These are phyloP conservation scores for Anthonomus grandis DNA, from an alignment of 1,140 invertebrate genomes.

Conservation along the genomic window DNA sequence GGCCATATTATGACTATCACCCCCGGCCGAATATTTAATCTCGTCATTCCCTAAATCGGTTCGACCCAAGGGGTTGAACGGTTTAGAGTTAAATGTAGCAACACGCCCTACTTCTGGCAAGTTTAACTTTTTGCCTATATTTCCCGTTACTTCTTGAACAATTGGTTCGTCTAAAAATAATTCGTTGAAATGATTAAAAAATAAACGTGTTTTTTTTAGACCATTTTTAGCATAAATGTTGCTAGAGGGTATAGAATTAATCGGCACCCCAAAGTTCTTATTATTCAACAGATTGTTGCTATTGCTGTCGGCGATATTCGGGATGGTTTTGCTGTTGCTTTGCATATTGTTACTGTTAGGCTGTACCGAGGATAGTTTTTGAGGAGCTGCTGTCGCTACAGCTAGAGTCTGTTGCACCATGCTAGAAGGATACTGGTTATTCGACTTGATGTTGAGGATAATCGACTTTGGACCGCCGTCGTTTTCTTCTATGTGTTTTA, in stretches of 20 bases:
- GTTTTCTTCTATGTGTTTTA: conserved; percentile 19
- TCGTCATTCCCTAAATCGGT: background rate
- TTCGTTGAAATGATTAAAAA: no score
- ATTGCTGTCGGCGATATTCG: background rate
- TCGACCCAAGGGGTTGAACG: background rate
- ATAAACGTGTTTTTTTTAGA: no score
- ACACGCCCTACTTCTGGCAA: background rate
- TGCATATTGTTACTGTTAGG: background rate
- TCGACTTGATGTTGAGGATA: conserved; percentile 17
- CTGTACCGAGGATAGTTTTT: background rate
- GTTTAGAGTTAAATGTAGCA: background rate
- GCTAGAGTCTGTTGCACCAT: background rate
- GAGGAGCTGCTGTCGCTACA: background rate
- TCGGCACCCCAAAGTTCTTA: conserved; percentile 9
- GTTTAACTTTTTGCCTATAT: no score
- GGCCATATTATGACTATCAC: conserved; percentile 1
- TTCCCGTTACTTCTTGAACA: no score
- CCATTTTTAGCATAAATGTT: background rate
- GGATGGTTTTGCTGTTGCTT: conserved; percentile 5
- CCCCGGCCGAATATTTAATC: no score
- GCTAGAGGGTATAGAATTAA: conserved; percentile 6
- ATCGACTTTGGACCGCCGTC: conserved; percentile 17
- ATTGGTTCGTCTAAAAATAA: no score
- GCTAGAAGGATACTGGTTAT: conserved; percentile 1
- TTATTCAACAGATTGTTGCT: background rate